phyloP scores from a whole-genome alignment of 2,797 vertebrate species.

The Cossypha heuglini region DNA sequence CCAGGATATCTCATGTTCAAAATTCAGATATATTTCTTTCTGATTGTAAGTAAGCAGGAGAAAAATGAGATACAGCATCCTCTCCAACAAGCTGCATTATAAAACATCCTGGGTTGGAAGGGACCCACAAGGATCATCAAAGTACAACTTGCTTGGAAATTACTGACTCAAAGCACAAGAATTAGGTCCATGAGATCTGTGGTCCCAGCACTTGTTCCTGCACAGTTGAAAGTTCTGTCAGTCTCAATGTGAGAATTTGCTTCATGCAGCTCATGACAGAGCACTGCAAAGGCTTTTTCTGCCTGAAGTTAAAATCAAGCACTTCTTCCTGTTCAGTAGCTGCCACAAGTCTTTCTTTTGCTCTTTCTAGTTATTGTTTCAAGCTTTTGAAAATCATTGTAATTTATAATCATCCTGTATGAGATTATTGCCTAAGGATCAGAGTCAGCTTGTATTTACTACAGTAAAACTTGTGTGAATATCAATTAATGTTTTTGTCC shows the following conservation, averaged over 20 bases:
- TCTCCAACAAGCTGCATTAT: background rate
- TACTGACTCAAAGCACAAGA: background rate
- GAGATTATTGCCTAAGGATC: background rate
- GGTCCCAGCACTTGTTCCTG: background rate
- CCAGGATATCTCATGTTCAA: background rate
- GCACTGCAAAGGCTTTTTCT: background rate
- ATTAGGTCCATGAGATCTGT: background rate
- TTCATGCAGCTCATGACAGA: background rate
- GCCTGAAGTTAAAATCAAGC: background rate
- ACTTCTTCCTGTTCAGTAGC: background rate
- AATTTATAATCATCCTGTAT: background rate
- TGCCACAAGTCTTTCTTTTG: background rate
- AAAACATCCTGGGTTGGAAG: background rate
- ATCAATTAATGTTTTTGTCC: background rate
- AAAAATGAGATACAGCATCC: background rate
- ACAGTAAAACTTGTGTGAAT: fast-evolving
- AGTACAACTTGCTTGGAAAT: background rate
- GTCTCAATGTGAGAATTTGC: background rate
- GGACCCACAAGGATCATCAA: background rate
- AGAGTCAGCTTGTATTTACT: background rate
- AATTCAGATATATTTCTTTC: background rate
- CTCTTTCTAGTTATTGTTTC: background rate
- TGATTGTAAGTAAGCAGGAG: background rate
- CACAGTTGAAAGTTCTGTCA: background rate
- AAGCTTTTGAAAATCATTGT: background rate